phyloP scores from a whole-genome alignment of 2,113 vertebrate species.

The Pagrus major region DNA sequence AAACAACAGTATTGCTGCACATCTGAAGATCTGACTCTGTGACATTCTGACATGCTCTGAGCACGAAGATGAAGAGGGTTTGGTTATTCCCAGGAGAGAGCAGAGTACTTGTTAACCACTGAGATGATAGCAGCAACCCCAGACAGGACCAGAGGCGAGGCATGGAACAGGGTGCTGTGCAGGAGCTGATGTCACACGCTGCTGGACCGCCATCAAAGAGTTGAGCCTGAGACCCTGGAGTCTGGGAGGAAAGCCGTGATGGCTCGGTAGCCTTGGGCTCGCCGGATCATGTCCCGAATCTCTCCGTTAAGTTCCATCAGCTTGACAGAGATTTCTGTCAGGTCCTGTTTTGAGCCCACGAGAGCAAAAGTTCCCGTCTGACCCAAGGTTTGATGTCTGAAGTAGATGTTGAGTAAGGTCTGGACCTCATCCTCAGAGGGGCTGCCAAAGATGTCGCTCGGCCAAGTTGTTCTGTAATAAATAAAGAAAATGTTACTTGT shows the following conservation, averaged over 20 bases:
- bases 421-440: conserved; percentile 93
- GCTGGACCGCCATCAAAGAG: conserved; percentile 89
- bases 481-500: neutral
- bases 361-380: conserved; percentile 95
- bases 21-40: conserved; percentile 77
- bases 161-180: conserved; percentile 18
- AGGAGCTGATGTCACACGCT: conserved; percentile 46
- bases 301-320: conserved; percentile 95
- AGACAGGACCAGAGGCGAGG: conserved; percentile 68
- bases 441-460: conserved; percentile 96
- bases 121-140: conserved; percentile 85
- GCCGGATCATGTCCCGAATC: conserved; percentile 94
- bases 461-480: conserved; percentile 90
- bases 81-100: conserved; percentile 83
- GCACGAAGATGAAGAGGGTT: conserved; percentile 82
- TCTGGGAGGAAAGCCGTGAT: conserved; percentile 93
- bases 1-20: conserved; percentile 86
- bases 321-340: conserved; percentile 92
- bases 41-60: conserved; percentile 79
- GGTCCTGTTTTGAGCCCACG: conserved; percentile 95
- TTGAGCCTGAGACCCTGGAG: conserved; percentile 91
- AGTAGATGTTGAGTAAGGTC: conserved; percentile 96
- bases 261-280: conserved; percentile 91
- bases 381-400: conserved; percentile 96
- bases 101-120: conserved; percentile 80